These are phyloP conservation scores for Sceloporus tristichus DNA, from an alignment of 2,113 vertebrate genomes.

Conservation along the genomic window DNA sequence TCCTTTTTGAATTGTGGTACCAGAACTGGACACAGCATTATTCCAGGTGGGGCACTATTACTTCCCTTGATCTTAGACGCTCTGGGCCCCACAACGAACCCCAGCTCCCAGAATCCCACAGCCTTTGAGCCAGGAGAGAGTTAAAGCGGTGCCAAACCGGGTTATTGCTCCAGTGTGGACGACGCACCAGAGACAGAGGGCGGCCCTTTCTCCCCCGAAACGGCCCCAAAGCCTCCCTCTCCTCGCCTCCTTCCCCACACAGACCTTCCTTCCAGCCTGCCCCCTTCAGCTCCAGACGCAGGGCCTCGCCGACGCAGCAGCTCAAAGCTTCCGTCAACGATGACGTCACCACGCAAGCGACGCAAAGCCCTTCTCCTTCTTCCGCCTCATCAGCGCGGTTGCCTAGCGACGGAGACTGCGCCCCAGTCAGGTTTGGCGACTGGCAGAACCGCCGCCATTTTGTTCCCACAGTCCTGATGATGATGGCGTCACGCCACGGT, in stretches of 20 bases:
- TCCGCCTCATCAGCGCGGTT: neutral
- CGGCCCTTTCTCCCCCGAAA: neutral
- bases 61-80: no score
- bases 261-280: neutral
- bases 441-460: neutral
- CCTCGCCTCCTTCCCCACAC: neutral
- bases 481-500: neutral
- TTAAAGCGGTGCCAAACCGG: no score
- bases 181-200: no score
- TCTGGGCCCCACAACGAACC: no score
- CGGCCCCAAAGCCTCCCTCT: no score
- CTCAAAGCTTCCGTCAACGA: slow-evolving; percentile 7
- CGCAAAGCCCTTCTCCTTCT: neutral
- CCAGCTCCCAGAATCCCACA: no score
- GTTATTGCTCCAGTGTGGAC: no score
- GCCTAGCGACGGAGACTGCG: neutral
- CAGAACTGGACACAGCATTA: no score
- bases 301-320: neutral
- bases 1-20: no score
- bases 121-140: no score
- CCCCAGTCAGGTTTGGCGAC: neutral
- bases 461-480: no score
- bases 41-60: no score
- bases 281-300: neutral
- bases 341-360: neutral